phyloP scores from a whole-genome alignment of 2,888 invertebrate species.

The Tetanocera ferruginea region DNA sequence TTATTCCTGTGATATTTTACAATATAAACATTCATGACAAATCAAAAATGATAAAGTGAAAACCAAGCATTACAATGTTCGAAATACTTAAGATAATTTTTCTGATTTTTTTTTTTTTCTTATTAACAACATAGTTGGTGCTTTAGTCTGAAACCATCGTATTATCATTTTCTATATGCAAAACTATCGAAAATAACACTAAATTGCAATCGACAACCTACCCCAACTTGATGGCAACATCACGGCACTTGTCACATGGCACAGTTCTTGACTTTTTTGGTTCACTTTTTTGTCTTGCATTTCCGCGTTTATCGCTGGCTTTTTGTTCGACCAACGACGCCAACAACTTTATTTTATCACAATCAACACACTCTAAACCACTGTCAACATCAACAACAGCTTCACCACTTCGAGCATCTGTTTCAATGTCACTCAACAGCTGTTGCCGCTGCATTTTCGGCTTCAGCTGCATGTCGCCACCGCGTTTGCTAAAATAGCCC shows the following conservation, averaged over 20 bases:
- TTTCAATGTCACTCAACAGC: not conserved
- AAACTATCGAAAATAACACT: not conserved
- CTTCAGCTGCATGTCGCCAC: constrained; percentile 16
- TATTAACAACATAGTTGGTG: no score
- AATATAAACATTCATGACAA: no score
- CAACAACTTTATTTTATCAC: not conserved
- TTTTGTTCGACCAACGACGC: not conserved
- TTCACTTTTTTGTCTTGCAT: not conserved
- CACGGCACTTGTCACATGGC: constrained; percentile 66
- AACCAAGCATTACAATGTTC: no score
- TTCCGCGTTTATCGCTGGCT: not conserved
- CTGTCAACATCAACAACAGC: not conserved
- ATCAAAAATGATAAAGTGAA: no score
- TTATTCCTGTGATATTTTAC: no score
- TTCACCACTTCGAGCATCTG: not conserved
- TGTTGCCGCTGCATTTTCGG: constrained; percentile 29
- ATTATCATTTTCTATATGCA: no score
- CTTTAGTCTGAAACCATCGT: no score
- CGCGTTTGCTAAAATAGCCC: constrained; percentile 64
- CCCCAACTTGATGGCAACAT: constrained; percentile 64
- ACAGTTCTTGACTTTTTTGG: constrained; percentile 56
- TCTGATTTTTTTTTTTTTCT: no score
- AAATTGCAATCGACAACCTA: constrained; percentile 43
- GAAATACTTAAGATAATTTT: no score
- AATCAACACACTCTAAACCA: not conserved